phyloP scores from a whole-genome alignment of 2,797 vertebrate species.

The Cyprinodon diabolis region DNA sequence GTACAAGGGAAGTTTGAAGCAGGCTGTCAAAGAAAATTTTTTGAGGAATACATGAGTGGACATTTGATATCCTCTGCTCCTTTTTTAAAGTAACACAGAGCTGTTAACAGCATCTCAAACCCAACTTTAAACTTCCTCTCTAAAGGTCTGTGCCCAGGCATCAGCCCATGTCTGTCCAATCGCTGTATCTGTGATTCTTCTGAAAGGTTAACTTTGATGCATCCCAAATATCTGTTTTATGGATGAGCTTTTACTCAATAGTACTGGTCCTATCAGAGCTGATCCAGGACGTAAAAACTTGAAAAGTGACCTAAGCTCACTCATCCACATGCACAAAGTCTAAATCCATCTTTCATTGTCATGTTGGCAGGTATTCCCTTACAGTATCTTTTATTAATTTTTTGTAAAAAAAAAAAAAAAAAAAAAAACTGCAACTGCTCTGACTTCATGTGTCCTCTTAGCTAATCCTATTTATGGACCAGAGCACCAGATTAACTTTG shows the following conservation, averaged over 20 bases:
- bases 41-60: not conserved
- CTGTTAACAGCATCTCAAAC: conserved; percentile 8
- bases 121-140: not conserved
- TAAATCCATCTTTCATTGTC: not conserved
- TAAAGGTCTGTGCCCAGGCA: not conserved
- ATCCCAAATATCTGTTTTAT: not conserved
- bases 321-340: not conserved
- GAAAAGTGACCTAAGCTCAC: not conserved
- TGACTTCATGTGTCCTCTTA: not conserved
- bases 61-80: not conserved
- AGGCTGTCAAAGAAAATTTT: not conserved
- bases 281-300: not conserved
- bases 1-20: not conserved
- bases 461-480: not conserved
- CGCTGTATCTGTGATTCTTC: not conserved
- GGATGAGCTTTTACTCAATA: not conserved
- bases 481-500: not conserved
- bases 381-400: not conserved
- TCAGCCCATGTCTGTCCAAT: not conserved
- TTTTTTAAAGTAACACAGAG: not conserved
- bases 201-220: too few relatives aligned
- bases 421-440: not conserved
- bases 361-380: not conserved
- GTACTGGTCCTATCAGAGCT: not conserved
- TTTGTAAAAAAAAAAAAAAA: not conserved